A percentile compares a stretch with the other conserved stretches of the same genome.
These are phyloP conservation scores for Trisateles emortualis DNA, from an alignment of 2,888 invertebrate species.

Conservation along the genomic window DNA sequence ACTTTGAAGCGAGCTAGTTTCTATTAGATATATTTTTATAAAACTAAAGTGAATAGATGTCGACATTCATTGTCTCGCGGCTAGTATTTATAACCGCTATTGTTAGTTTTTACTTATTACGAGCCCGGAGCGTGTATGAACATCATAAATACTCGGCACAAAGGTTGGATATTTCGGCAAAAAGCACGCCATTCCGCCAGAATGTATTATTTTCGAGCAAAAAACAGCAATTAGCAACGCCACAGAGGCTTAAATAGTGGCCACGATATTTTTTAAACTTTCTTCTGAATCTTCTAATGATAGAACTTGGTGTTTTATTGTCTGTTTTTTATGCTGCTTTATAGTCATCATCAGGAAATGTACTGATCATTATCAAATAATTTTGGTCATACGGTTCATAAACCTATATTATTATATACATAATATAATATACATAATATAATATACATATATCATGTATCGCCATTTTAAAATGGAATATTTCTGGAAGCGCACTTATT, in stretches of 20 bases:
- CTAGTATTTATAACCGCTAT: constrained; percentile 28
- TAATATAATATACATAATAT: too few relatives aligned
- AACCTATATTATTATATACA: too few relatives aligned
- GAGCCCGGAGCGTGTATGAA: constrained; percentile 48
- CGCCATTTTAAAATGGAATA: too few relatives aligned
- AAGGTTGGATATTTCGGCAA: constrained; percentile 54
- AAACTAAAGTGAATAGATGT: constrained; percentile 8
- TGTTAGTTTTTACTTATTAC: constrained; percentile 60
- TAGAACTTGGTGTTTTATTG: not conserved
- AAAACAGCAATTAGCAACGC: constrained; percentile 64
- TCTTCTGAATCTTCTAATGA: constrained; percentile 42
- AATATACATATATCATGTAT: too few relatives aligned
- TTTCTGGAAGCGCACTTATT: too few relatives aligned
- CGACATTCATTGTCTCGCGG: constrained; percentile 18
- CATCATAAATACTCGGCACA: constrained; percentile 64
- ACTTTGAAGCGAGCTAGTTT: not conserved
- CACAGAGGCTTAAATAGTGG: constrained; percentile 43
- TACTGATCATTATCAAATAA: too few relatives aligned
- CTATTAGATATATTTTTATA: constrained; percentile 12
- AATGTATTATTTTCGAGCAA: constrained; percentile 59
- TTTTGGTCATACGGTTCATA: too few relatives aligned
- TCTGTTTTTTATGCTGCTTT: too few relatives aligned
- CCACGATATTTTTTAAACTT: constrained; percentile 38
- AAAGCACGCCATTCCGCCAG: constrained; percentile 55
- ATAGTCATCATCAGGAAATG: not conserved